A percentile compares a stretch with the other conserved stretches of the same genome.
phyloP scores from a whole-genome alignment of 2,888 invertebrate genomes.

The Gryllus longicercus region DNA sequence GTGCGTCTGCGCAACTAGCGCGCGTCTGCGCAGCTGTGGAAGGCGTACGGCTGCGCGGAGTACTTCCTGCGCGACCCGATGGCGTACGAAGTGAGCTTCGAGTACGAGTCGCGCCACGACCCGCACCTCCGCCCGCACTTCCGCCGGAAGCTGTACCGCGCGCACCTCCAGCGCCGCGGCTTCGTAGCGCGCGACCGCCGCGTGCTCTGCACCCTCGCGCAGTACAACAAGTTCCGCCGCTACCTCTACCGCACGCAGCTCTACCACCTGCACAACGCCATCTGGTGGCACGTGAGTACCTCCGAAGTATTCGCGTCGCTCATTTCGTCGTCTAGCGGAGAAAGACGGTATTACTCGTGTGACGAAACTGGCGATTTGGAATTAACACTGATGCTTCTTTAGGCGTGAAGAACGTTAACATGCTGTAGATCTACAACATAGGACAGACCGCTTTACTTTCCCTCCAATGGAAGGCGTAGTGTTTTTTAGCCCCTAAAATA shows the following conservation, averaged over 20 bases:
- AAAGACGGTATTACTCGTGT: no score
- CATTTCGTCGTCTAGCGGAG: no score
- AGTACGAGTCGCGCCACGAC: conserved; percentile 20
- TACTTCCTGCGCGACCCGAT: conserved; percentile 3
- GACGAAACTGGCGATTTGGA: no score
- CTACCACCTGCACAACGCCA: neutral
- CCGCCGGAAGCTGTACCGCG: neutral
- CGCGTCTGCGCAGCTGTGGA: neutral
- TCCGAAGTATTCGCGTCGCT: no score
- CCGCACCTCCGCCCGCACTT: conserved; percentile 12
- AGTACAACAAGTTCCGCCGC: conserved; percentile 18
- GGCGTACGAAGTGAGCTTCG: conserved; percentile 19
- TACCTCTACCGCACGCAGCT: neutral
- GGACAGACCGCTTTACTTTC: no score
- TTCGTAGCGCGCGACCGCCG: neutral
- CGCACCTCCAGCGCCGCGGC: neutral
- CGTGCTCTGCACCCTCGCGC: neutral
- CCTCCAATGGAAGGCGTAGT: no score
- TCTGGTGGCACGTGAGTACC: neutral
- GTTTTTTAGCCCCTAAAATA: no score
- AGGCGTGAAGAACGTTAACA: no score
- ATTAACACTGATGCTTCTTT: no score
- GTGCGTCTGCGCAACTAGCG: no score
- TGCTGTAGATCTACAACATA: no score
- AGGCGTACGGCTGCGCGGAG: neutral